Evolutionary conservation across 2,888 invertebrate species (phyloP), one percentile per base, ranked within the genome.

Genomic region (Gasteruption jaculator): DNA sequence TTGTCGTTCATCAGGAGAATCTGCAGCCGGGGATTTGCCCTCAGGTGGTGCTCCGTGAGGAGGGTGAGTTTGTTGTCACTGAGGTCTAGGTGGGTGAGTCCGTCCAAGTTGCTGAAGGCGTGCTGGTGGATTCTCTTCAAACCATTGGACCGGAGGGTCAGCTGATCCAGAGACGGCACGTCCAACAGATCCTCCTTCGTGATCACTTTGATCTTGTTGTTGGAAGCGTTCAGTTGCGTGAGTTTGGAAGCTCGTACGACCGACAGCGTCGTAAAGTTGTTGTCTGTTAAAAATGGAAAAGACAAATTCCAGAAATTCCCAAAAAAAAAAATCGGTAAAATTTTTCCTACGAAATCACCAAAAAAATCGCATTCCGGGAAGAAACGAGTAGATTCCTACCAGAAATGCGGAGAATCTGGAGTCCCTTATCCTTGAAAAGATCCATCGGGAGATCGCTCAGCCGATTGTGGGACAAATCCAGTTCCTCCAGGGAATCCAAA

Each of bases 1-100:
- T 88, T 88, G 51, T 85, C 79, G 49, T 82, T 84, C 61, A 88
- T 76, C 50, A 81, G 76, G 47, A 88, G 76, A 49, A 81, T 80
- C 54, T 85, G 81, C 31, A 88, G 68, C 57, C 82, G 79, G 10
- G 78, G 74, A 63, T 87, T 87, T 57, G 79, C 78, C 48, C 77
- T 78, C 59, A 89, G 85, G 35, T 86, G 74, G 61, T 82, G 76
- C 43, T 79, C 78, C 0, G 81, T 82, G 21, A 88, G 72, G 46
- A 79, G 78, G 38, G 80, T 80, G 36, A 89, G 67, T 46, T 80
- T 75, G 62, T 90, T 89, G 55, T 80, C 77, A 3, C 87, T 85
- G 46, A 89, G 74, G 65, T 89, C 85, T 47, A 89, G 75, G 58
- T 82, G 76, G 50, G 81, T 79, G 26, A 89, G 74, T 49, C 81